These are phyloP conservation scores for Andrena trimmerana DNA, from an alignment of 2,888 invertebrate species.

Conservation along the genomic window DNA sequence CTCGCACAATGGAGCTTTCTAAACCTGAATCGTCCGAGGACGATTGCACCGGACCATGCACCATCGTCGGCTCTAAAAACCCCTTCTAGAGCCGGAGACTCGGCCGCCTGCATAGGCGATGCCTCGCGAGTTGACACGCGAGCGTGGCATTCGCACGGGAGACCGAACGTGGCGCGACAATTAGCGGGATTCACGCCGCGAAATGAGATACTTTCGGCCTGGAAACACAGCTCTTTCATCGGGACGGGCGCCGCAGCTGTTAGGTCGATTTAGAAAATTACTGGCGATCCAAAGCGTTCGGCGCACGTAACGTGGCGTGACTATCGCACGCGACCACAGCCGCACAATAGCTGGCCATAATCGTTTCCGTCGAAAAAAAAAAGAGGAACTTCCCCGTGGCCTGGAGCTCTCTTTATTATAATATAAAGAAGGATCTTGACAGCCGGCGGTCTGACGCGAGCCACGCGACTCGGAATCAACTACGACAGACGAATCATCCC, in stretches of 20 bases:
- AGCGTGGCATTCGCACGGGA: slow-evolving; percentile 53
- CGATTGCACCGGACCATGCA: not conserved
- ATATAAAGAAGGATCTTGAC: slow-evolving; percentile 49
- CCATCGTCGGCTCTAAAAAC: slow-evolving; percentile 3
- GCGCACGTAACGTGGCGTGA: slow-evolving; percentile 76
- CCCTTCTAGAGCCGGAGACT: slow-evolving; percentile 11
- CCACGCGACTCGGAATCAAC: slow-evolving; percentile 73
- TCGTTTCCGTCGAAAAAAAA: slow-evolving; percentile 66
- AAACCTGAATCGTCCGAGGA: slow-evolving; percentile 4
- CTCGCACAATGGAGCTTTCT: slow-evolving; percentile 10
- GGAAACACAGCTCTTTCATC: slow-evolving; percentile 19
- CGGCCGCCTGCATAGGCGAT: slow-evolving; percentile 24
- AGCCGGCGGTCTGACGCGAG: slow-evolving; percentile 62
- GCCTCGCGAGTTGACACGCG: slow-evolving; percentile 27
- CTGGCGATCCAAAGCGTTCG: slow-evolving; percentile 47
- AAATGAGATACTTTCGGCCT: slow-evolving; percentile 40
- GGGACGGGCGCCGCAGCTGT: slow-evolving; percentile 67
- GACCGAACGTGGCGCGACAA: slow-evolving; percentile 24
- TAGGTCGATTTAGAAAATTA: slow-evolving; percentile 79
- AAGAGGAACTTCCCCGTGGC: slow-evolving; percentile 20
- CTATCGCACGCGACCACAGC: slow-evolving; percentile 78
- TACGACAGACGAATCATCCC: slow-evolving; percentile 15
- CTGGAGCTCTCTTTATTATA: slow-evolving; percentile 55
- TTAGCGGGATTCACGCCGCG: slow-evolving; percentile 24
- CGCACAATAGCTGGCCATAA: slow-evolving; percentile 68